phyloP scores from a whole-genome alignment of 2,797 vertebrate genomes.

The Mormyrops boulengeri region DNA sequence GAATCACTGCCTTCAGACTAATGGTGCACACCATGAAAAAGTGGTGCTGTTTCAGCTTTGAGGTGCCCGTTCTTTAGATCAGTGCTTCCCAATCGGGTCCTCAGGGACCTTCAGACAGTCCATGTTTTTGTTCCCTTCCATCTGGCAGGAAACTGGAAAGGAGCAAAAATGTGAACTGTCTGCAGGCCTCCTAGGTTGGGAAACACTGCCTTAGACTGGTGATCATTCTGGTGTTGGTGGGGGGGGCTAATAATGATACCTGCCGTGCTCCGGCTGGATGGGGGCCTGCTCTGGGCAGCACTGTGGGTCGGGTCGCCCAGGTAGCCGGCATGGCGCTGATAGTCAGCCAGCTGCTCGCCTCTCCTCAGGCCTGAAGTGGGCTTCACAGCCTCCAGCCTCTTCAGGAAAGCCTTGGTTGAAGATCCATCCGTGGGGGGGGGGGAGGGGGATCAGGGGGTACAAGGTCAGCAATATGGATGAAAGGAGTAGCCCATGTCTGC shows the following conservation, averaged over 20 bases:
- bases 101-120: background rate
- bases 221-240: background rate
- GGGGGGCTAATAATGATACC: constrained; percentile 29
- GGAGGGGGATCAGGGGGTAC: background rate
- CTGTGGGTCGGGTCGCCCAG: constrained; percentile 46
- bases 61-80: background rate
- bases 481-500: too few species aligned
- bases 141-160: background rate
- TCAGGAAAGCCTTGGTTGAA: constrained; percentile 74
- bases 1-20: background rate
- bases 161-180: background rate
- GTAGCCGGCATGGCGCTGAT: constrained; percentile 72
- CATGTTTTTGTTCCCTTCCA: background rate
- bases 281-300: constrained; percentile 45
- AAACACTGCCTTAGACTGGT: background rate
- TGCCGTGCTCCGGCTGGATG: constrained; percentile 36
- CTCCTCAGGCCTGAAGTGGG: constrained; percentile 77
- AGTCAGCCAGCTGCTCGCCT: constrained; percentile 78
- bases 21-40: background rate
- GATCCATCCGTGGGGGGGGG: background rate
- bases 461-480: background rate
- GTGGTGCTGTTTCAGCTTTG: background rate
- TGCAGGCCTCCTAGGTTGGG: background rate
- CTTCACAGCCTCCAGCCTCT: constrained; percentile 80
- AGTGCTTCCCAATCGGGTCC: background rate